Evolutionary conservation across 2,113 vertebrate genomes (phyloP), one percentile per base, ranked within the genome.

Genomic region (Macrotus californicus): DNA sequence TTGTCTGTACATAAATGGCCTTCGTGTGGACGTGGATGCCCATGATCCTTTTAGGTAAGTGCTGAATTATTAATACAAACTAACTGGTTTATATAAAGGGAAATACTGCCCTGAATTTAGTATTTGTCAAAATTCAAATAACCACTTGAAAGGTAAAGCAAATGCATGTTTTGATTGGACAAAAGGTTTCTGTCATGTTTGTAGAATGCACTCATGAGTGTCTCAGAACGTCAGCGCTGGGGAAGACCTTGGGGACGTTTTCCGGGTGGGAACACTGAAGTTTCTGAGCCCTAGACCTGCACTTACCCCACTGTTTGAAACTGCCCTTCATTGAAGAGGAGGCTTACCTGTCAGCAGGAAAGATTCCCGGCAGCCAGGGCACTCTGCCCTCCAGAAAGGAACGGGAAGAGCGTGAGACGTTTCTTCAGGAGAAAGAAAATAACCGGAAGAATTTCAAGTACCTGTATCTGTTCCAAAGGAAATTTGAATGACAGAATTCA

Each of bases 11-110:
- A 98, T 99, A 97, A 99, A 99, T 50, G 99, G 99, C 34, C 98
- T 99, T 96, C 99, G 83, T 95, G 98, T 99, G 97, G 99, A 99
- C 95, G 95, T 99, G 94, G 98, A 99, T 96, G 81, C 98, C 98
- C 98, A 99, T 89, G 99, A 99, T 97, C 98, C 99, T 77, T 99
- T 99, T 97, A 99, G 99, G 99, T 99, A 98, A 95, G 97, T 76
- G 3, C 46, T 31, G 80, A 48, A 29, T 95, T 93, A 80, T 52
- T 75, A 16, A 54, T 70, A 64, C 29, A 92, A 91, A 73, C 9
- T n/a, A 46, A 73, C 41, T 73, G 39, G 5, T 41, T 87, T 66
- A 18, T 91, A 5, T 90, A 76, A 89, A 93, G 22, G 50, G 56
- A 91, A 89, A 50, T 13, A 39, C 2, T 39, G 12, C 79, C 10